These are phyloP conservation scores for Drosophila robusta DNA, from an alignment of 2,888 invertebrate species.

Conservation along the genomic window DNA sequence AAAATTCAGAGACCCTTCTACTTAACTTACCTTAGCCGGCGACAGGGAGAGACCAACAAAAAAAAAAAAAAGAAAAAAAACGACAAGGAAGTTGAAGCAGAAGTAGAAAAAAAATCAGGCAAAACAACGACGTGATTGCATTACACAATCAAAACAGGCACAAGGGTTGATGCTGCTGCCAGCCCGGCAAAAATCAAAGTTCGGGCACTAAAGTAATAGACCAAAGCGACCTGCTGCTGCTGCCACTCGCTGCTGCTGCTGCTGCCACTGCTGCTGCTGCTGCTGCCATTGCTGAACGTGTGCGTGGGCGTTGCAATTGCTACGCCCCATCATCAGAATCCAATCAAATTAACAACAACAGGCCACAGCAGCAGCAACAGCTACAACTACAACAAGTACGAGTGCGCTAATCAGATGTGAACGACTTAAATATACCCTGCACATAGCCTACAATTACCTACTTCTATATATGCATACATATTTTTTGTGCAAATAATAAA, in stretches of 20 bases:
- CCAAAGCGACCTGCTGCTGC: slow-evolving; percentile 44
- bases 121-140: slow-evolving; percentile 83
- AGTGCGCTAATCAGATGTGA: background rate
- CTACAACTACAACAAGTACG: slow-evolving; percentile 11
- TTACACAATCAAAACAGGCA: slow-evolving; percentile 82
- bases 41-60: slow-evolving; percentile 20
- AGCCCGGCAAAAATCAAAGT: slow-evolving; percentile 71
- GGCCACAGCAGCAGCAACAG: slow-evolving; percentile 58
- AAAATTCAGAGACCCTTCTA: slow-evolving; percentile 82
- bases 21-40: slow-evolving; percentile 72
- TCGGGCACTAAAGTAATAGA: slow-evolving; percentile 75
- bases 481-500: too few relatives aligned
- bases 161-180: slow-evolving; percentile 47
- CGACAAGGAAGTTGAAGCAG: slow-evolving; percentile 6
- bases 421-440: background rate
- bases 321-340: slow-evolving; percentile 84
- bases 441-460: background rate
- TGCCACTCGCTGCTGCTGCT: slow-evolving; percentile 17
- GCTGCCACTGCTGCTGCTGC: background rate
- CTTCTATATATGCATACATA: too few relatives aligned
- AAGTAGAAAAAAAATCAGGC: slow-evolving; percentile 51
- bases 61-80: slow-evolving; percentile 5
- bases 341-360: slow-evolving; percentile 84
- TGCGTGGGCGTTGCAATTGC: slow-evolving; percentile 82
- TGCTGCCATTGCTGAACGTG: slow-evolving; percentile 61